Base-by-base conservation (phyloP, 2,888 invertebrate species). In the Drosophila atripex region DNA sequence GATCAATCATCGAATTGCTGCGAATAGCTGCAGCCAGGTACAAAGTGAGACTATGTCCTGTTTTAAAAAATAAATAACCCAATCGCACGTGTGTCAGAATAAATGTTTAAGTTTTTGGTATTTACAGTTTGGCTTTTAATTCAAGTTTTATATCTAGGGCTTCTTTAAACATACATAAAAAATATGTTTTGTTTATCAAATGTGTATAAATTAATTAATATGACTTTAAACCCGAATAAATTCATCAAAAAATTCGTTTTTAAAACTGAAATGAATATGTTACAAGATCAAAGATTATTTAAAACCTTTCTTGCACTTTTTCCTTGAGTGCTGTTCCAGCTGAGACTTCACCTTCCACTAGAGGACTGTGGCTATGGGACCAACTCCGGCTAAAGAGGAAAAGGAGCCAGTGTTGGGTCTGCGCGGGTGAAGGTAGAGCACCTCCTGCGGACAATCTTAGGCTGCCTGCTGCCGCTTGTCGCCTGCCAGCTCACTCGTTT, bases 401-500 rank as follows among this genome's bases (percentile, higher is more conserved):
- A 21, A 21, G 43, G 43, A 21, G 39, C 14, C 5, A 11, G 11
- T 23, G 11, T 25, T 1, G 9, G 14, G 25, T 9, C 47, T 47
- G 28, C 12, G 14, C 25, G 12, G 61, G 28, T 38, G 28, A 53
- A 12, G 16, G 63, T n/a, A 1, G 64, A 23, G 60, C 70, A 70
- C 70, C 75, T 74, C 76, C 76, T 75, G 75, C 55, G 72, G 76
- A 63, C 71, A 60, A 71, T 70, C 72, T 75, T 77, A 71, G 75
- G 61, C 63, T 56, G 68, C 45, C 63, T 65, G 64, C 78, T 76
- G 61, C 71, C 52, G 23, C 63, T 43, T 46, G 35, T 43, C 52
- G 41, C 49, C 41, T 59, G 58, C 70, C 69, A 60, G 71, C 82
- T 88, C 68, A 73, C 76, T 84, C 85, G 87, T 77, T 80, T 83